Evolutionary conservation across 2,113 vertebrate species (phyloP).

Genomic region (Mustela lutreola): DNA sequence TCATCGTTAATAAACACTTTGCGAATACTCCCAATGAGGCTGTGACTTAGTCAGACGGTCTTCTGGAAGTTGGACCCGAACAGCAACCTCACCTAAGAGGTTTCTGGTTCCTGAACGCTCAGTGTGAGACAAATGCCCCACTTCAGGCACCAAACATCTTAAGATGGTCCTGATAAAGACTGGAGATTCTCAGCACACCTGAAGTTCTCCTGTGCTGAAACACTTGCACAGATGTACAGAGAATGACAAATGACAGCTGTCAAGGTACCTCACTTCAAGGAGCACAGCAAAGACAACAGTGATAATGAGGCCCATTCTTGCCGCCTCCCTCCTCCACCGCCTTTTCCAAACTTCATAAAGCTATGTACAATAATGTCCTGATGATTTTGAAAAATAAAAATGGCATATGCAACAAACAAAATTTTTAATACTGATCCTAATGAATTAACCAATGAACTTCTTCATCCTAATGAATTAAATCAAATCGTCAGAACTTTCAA

Average conservation of each 20-base stretch:
- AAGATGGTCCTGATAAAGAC: not conserved
- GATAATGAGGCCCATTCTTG: not conserved
- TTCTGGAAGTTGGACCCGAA: not conserved
- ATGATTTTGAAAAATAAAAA: not conserved
- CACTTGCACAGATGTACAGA: not conserved
- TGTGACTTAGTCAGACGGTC: not conserved
- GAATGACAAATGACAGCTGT: not conserved
- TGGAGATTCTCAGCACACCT: accelerated
- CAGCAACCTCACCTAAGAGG: not conserved
- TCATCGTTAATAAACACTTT: not conserved
- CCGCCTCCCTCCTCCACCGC: too few species aligned
- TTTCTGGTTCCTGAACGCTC: not conserved
- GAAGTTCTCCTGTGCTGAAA: not conserved
- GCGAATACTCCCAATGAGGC: not conserved
- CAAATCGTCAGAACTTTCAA: not conserved
- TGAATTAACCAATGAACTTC: slow-evolving; percentile 38
- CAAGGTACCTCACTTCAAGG: accelerated
- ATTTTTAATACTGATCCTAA: not conserved
- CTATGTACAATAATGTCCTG: not conserved
- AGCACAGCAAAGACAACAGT: not conserved
- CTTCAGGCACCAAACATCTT: not conserved
- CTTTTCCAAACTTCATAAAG: not conserved
- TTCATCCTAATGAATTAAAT: slow-evolving; percentile 12
- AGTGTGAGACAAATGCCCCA: accelerated
- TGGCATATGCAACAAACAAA: not conserved